Evolutionary conservation across 2,888 invertebrate species (phyloP).

Genomic region (Muschampia plurimacula): DNA sequence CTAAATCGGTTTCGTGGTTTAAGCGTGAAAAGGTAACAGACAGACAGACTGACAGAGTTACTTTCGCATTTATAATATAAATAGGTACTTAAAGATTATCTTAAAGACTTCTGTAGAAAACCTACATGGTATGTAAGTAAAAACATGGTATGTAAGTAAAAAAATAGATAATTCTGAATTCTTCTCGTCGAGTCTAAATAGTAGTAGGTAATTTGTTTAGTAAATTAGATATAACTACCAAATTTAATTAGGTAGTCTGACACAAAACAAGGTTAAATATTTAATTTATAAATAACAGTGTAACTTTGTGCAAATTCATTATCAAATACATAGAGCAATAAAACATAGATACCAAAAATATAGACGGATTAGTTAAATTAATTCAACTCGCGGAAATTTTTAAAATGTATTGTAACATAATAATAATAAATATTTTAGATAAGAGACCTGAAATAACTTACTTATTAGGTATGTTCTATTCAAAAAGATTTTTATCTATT

Average conservation of each 20-base stretch:
- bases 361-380: neutral
- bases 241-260: no score
- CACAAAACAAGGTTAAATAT: neutral
- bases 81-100: no score
- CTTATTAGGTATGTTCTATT: conserved; percentile 3
- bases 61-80: no score
- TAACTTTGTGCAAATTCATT: neutral
- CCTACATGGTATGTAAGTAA: no score
- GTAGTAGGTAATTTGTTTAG: neutral
- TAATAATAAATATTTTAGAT: neutral
- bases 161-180: neutral
- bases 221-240: no score
- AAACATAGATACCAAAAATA: neutral
- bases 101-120: no score
- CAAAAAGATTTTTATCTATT: conserved; percentile 7
- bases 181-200: neutral
- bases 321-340: neutral
- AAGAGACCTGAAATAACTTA: neutral
- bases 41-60: no score
- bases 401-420: neutral
- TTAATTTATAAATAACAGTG: neutral
- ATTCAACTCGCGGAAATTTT: neutral
- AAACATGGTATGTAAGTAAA: no score
- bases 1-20: no score
- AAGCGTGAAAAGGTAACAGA: no score